A percentile compares a stretch with the other conserved stretches of the same genome.
Conservation (phyloP, 2,113 vertebrate genomes). For the Cyprinodon brontotheroides region DNA sequence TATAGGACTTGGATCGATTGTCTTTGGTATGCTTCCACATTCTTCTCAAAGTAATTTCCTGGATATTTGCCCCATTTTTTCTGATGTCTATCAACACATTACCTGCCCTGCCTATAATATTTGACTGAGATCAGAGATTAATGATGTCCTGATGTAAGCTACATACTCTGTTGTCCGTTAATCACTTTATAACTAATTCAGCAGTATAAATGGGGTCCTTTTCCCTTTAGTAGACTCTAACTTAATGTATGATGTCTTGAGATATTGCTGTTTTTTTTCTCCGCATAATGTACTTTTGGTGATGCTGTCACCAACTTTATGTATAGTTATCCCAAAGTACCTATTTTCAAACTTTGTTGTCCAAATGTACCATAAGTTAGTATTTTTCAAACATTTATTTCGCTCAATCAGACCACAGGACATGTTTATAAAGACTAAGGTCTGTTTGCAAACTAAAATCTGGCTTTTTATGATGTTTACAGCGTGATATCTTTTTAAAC, state of each 20-base stretch:
- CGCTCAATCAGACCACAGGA: not conserved
- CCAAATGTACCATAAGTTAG: not conserved
- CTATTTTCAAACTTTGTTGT: not conserved
- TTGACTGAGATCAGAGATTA: not conserved
- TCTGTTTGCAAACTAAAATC: not conserved
- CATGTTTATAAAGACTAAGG: not conserved
- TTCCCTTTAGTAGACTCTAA: not conserved
- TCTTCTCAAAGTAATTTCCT: not conserved
- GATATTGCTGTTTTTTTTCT: no score
- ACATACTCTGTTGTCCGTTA: not conserved
- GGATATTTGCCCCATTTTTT: not conserved
- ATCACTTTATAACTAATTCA: not conserved
- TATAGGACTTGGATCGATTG: no score
- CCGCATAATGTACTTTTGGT: no score
- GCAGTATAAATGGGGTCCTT: no score
- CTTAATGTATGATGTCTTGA: not conserved
- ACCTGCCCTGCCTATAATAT: no score
- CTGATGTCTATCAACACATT: not conserved
- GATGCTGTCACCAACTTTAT: not conserved
- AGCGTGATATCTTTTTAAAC: not conserved
- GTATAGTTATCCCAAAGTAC: not conserved
- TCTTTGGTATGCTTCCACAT: no score
- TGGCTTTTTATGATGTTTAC: not conserved
- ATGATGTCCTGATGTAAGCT: not conserved
- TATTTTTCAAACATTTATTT: not conserved